A percentile compares a stretch with the other conserved stretches of the same genome.
Conservation (phyloP, 2,113 vertebrate species). For the Albula glossodonta region DNA sequence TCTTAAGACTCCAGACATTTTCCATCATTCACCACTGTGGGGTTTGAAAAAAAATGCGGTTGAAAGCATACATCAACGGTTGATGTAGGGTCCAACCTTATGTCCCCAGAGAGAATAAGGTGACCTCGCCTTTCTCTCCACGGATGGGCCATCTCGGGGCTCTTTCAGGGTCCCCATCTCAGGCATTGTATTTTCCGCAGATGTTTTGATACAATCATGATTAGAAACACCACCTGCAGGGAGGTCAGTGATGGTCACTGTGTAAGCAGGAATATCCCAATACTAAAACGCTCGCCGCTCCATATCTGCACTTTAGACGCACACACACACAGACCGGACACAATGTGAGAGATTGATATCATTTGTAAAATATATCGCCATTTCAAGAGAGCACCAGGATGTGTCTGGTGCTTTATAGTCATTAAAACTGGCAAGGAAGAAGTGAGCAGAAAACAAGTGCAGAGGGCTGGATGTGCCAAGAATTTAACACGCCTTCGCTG, state of each 20-base stretch:
- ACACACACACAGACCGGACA: neutral
- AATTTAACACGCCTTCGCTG: conserved; percentile 41
- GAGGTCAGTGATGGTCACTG: conserved; percentile 51
- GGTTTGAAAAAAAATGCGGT: conserved; percentile 56
- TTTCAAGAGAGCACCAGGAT: neutral
- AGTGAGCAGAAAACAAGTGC: conserved; percentile 22
- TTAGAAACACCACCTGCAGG: conserved; percentile 57
- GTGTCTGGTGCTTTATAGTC: conserved; percentile 1
- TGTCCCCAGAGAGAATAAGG: conserved; percentile 57
- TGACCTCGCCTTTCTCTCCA: conserved; percentile 54
- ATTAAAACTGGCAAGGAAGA: conserved; percentile 13
- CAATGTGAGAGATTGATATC: neutral
- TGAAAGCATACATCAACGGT: conserved; percentile 57
- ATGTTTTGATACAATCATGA: conserved; percentile 61
- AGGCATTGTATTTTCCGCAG: conserved; percentile 26
- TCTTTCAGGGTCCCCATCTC: conserved; percentile 9
- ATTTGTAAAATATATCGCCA: neutral
- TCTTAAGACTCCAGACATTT: conserved; percentile 60
- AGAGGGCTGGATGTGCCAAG: conserved; percentile 40
- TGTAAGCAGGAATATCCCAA: conserved; percentile 32
- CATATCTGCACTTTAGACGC: conserved; percentile 45
- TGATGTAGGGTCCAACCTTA: conserved; percentile 49
- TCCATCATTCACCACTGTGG: conserved; percentile 50
- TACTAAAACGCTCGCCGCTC: conserved; percentile 44
- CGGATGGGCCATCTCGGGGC: conserved; percentile 41